Base-by-base conservation (phyloP, 2,113 vertebrate genomes). In the Myrmecophaga tridactyla region DNA sequence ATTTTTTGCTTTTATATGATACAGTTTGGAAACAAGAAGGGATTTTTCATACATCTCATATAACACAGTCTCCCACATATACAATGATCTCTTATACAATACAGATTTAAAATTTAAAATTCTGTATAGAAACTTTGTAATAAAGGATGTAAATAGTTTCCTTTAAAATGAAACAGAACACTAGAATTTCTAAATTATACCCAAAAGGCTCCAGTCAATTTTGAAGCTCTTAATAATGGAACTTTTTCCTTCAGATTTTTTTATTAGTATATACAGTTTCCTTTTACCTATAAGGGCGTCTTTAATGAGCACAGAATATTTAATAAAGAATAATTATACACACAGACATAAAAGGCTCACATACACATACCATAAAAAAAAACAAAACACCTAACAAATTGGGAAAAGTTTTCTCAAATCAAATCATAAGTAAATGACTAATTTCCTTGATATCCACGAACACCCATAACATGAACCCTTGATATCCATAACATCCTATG, bases 91-190 rank as follows among this genome's bases (percentile, higher is more conserved):
- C 29, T 46, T 48, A 73, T 25, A 53, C 8, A 84, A 81, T 92
- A 92, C 41, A 4, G 51, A 41, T 65, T 83, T 65, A 36, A 13
- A 86, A 85, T 80, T 95, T 73, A 95, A 86, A 94, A 75, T 43
- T 5, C 36, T 63, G 46, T 25, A 41, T 65, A 70, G 41, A 90
- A 92, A 41, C 36, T 87, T 73, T 77, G 23, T 80, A 82, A 76
- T 86, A 87, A 73, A 90, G 1, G 15, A 90, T 69, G 76, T 41
- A 58, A 87, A 39, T 75, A 75, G n/a, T n/a, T n/a, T n/a, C n/a
- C n/a, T n/a, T n/a, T n/a, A n/a, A n/a, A n/a, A n/a, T n/a, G n/a
- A n/a, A n/a, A n/a, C n/a, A n/a, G n/a, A n/a, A n/a, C n/a, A n/a
- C n/a, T n/a, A n/a, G n/a, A n/a, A n/a, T n/a, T n/a, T n/a, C n/a